Evolutionary conservation across 1,140 invertebrate genomes (phyloP), one percentile per base, ranked within the genome.

Genomic region (Mamestra configurata): DNA sequence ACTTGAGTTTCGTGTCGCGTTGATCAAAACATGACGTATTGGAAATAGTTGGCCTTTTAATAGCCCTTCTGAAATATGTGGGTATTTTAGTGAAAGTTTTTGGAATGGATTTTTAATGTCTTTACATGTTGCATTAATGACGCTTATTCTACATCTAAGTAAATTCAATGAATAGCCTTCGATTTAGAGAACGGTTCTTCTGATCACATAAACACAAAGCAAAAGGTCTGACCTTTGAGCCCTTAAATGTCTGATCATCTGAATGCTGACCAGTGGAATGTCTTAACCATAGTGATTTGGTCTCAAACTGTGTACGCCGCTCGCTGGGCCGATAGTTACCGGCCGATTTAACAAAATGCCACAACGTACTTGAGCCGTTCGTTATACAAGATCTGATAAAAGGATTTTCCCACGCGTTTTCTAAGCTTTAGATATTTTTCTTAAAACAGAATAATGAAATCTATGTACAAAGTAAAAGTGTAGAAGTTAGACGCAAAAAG

Each of bases 211-310:
- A 11, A 31, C 1, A 7, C 20, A 46, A 51, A 70, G 43, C 6
- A 10, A 51, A n/a, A 70, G 24, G 43, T 70, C n/a, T 18, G 66
- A 70, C 46, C 43, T 51, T 70, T 51, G 4, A 51, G 24, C 46
- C 43, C 31, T 31, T 70, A 10, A 31, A 27, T n/a, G 66, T 0
- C 40, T 27, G 40, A 46, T 49, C 40, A 70, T 61, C 57, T 35
- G 13, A 61, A 61, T 15, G 15, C 66, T 70, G 66, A 70, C 66
- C 66, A 31, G 7, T 7, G 43, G 24, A 46, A 18, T 49, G 22
- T 11, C 43, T 51, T 70, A 70, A 70, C 43, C 35, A 70, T 70
- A 51, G 66, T 70, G 66, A 70, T 70, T 70, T 70, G 43, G 24
- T 31, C 35, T 31, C 46, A 70, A 70, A 70, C 61, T 61, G 59